These are phyloP conservation scores for Physella acuta DNA, from an alignment of 1,140 invertebrate species.

Conservation along the genomic window DNA sequence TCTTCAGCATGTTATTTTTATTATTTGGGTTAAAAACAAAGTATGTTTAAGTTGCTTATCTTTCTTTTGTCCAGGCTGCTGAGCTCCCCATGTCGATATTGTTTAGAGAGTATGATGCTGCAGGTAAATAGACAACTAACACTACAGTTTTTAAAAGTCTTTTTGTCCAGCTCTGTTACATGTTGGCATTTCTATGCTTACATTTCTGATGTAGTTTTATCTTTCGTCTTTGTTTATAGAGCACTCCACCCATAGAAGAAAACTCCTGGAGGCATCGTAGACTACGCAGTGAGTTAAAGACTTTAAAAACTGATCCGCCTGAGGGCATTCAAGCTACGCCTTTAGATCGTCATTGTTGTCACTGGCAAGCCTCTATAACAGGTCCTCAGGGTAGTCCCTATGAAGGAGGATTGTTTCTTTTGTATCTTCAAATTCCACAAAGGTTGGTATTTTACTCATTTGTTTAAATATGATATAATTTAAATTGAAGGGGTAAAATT, in stretches of 20 bases:
- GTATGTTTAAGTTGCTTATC: too few species aligned
- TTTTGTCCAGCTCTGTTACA: too few species aligned
- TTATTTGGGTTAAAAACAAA: too few species aligned
- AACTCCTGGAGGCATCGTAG: constrained; percentile 58
- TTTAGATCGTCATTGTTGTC: constrained; percentile 68
- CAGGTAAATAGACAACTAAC: too few species aligned
- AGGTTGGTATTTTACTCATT: constrained; percentile 64
- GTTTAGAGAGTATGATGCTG: constrained; percentile 66
- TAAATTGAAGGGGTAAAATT: too few species aligned
- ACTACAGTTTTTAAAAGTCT: too few species aligned
- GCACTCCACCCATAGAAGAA: constrained; percentile 55
- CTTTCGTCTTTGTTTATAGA: constrained; percentile 37
- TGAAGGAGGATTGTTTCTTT: constrained; percentile 67
- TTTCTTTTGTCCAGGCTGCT: constrained; percentile 63
- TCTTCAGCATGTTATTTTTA: too few species aligned
- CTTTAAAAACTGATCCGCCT: constrained; percentile 73
- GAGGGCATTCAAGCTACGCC: constrained; percentile 88
- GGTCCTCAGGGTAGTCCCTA: constrained; percentile 59
- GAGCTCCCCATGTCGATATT: constrained; percentile 81
- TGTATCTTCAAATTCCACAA: constrained; percentile 80
- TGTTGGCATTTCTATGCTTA: too few species aligned
- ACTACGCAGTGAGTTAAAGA: constrained; percentile 56
- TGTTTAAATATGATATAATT: too few species aligned
- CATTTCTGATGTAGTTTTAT: too few species aligned
- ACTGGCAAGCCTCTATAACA: constrained; percentile 60